Conservation (phyloP, 1,140 invertebrate genomes). For the Megalonaias nervosa region DNA sequence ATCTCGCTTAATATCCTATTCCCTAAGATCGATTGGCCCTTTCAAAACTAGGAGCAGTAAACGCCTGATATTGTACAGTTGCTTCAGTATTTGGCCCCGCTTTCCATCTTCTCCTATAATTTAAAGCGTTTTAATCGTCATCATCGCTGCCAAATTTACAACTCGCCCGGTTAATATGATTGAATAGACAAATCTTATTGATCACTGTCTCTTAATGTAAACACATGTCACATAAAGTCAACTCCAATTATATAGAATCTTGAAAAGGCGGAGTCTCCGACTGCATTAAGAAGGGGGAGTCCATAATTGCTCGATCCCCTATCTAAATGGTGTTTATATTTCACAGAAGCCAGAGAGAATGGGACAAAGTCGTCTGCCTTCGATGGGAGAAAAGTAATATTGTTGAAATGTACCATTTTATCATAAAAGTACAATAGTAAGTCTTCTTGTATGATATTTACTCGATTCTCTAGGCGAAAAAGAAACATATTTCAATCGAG, state of each 20-base stretch:
- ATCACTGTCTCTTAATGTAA: constrained; percentile 27
- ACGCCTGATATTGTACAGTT: no score
- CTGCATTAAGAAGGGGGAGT: constrained; percentile 19
- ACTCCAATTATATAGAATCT: constrained; percentile 27
- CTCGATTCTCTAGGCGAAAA: background rate
- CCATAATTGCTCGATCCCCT: constrained; percentile 7
- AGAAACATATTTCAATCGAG: background rate
- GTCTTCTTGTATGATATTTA: background rate
- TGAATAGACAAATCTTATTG: constrained; percentile 34
- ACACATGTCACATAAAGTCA: constrained; percentile 32
- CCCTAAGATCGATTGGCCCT: no score
- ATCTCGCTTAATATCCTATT: no score
- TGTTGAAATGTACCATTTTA: background rate
- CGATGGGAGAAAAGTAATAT: background rate
- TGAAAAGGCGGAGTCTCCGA: constrained; percentile 19
- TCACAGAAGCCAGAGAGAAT: constrained; percentile 6
- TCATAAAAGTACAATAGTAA: background rate
- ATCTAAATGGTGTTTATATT: constrained; percentile 38
- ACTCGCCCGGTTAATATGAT: constrained; percentile 19
- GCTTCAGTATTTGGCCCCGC: no score
- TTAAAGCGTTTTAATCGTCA: constrained; percentile 32
- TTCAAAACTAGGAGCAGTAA: no score
- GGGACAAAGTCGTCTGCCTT: constrained; percentile 10
- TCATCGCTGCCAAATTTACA: constrained; percentile 27
- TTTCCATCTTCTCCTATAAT: constrained; percentile 10